Base-by-base conservation (phyloP, 2,797 vertebrate genomes). In the Epinephelus awoara region DNA sequence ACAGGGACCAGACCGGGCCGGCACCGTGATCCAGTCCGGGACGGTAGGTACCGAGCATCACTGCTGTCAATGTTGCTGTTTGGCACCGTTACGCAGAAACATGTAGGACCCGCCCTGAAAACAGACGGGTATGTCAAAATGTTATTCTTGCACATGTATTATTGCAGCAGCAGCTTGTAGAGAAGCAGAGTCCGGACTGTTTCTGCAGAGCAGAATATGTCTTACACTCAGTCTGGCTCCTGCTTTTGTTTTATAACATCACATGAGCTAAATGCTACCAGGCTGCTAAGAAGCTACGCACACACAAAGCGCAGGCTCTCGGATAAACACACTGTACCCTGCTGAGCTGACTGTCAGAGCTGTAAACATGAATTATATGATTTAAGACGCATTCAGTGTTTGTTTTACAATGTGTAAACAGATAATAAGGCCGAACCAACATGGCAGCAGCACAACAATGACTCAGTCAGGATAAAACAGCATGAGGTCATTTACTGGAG, bases 41-140 rank as follows among this genome's bases (percentile, higher is more conserved):
- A 9, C 50, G 70, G 91, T 89, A 75, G 40, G 90, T 83, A 70
- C 49, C n/a, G 19, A 49, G 15, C 52, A 29, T 42, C 61, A 25
- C 44, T 40, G 61, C 7, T 38, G 9, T 11, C 67, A 8, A 29
- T 49, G 50, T 42, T 62, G 19, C 58, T 57, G n/a, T 67, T 42
- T 54, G 1, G 50, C 21, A 11, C 18, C 54, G 62, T 69, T 62
- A 62, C 29, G 78, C 55, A 71, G 56, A 69, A 19, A 52, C 54
- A 3, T 57, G 64, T 50, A 67, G 62, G 62, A 58, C 38, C 38
- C 71, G 51, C 77, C 75, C 67, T 70, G 50, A 50, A 50, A 67
- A 61, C 70, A 78, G 8, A 13, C 21, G 17, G 23, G 8, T 25
- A 1, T 54, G 21, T n/a, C 0, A 4, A 4, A n/a, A 21, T 54